Evolutionary conservation across 2,113 vertebrate genomes (phyloP), one percentile per base, ranked within the genome.

Genomic region (Papio anubis): DNA sequence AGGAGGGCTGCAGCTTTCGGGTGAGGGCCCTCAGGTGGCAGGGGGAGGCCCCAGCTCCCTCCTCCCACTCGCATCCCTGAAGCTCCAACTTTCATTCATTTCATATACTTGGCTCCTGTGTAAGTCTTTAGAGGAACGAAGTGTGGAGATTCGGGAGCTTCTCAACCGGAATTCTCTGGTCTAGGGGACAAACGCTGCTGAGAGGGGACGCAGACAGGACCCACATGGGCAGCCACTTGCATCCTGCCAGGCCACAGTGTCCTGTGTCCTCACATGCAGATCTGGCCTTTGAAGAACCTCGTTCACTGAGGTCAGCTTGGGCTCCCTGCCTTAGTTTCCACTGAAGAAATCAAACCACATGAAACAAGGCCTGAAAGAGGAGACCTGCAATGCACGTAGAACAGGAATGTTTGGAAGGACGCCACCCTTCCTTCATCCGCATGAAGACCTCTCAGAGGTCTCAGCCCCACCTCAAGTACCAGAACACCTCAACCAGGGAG

Each of bases 191-290:
- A 52, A 35, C 38, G 10, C 14, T 50, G 55, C 30, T 48, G 11
- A 64, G 5, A 21, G 11, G 48, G 35, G 55, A 32, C 0, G 0
- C 14, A 64, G 13, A 61, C 25, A 38, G 68, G 9, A 43, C 30
- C 21, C 70, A 55, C 1, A 0, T 52, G 18, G 45, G 8, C 8
- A 17, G 1, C 32, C 5, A 1, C 27, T 23, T 32, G 61, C 16
- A 35, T 66, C 23, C 79, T 3, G 21, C 11, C 38, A 23, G 40
- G 12, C 11, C 84, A 35, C 45, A 50, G 48, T 9, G 9, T n/a
- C 17, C 21, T 52, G 32, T 27, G 16, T 83, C 48, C 27, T 40
- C 66, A 81, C 12, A 57, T 4, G 43, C 25, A 82, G 25, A 35
- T 10, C 27, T 64, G 45, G 23, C 23, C 57, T 48, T 21, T 3